Conservation (phyloP, 2,113 vertebrate genomes). For the Colinus virginianus region DNA sequence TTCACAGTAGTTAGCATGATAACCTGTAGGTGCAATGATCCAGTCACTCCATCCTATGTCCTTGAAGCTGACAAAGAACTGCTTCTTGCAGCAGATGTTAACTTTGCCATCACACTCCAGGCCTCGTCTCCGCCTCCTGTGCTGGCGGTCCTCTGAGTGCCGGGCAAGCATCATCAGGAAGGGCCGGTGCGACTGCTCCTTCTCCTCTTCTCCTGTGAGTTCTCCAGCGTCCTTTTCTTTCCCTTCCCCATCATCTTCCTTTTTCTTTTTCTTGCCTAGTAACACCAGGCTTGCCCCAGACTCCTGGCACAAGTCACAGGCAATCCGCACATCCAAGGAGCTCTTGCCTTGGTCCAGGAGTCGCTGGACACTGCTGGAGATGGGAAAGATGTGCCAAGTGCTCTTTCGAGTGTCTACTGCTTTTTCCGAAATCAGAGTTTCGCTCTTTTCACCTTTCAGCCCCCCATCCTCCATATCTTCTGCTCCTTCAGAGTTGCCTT, state of each 20-base stretch:
- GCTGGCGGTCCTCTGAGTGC: constrained; percentile 83
- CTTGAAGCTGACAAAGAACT: constrained; percentile 97
- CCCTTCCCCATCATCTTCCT: constrained; percentile 81
- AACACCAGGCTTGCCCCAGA: constrained; percentile 87
- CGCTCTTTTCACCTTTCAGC: constrained; percentile 75
- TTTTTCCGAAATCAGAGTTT: constrained; percentile 88
- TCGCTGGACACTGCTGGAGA: constrained; percentile 87
- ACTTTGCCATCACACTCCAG: constrained; percentile 96
- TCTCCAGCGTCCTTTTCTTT: constrained; percentile 77
- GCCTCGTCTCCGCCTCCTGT: constrained; percentile 88
- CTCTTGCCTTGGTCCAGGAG: constrained; percentile 82
- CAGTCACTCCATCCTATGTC: constrained; percentile 99
- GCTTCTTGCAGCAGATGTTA: constrained; percentile 95
- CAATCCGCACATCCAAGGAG: constrained; percentile 85
- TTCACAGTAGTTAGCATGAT: constrained; percentile 98
- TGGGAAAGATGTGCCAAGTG: constrained; percentile 94
- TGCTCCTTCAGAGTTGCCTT: constrained; percentile 61
- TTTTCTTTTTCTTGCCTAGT: constrained; percentile 84
- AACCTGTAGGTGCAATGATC: constrained; percentile 96
- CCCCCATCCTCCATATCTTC: constrained; percentile 76
- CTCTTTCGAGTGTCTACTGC: constrained; percentile 92
- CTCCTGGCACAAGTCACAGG: constrained; percentile 90
- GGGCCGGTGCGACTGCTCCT: constrained; percentile 93
- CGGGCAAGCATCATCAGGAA: constrained; percentile 95
- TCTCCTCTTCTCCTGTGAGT: constrained; percentile 81